Base-by-base conservation (phyloP, 2,797 vertebrate genomes). In the Rhinophrynus dorsalis region DNA sequence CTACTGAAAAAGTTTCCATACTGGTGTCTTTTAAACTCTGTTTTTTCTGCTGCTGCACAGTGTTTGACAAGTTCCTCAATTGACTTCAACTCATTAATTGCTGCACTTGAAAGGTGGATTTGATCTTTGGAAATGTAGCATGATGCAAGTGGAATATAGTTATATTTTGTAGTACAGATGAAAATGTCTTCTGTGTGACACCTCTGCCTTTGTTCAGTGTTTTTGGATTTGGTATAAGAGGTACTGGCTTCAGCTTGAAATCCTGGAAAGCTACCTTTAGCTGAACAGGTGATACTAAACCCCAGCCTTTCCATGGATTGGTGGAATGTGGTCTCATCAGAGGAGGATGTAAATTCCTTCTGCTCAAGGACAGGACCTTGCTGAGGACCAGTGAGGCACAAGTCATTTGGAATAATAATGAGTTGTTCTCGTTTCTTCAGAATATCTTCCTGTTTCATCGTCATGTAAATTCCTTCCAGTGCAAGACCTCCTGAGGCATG, bases 401-500 rank as follows among this genome's bases (percentile, higher is more conserved):
- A 81, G 0, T 69, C 26, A 0, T 71, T 17, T 0, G 86, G 84
- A 35, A 86, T 1, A 12, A 29, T 18, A 26, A 88, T 62, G 13
- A 89, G 60, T 63, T 86, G 71, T 0, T 87, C 79, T 56, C 73
- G 72, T 18, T 35, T 86, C 3, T 65, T 50, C 54, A 85, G 56
- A 29, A 77, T 6, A 8, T 62, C 65, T 0, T 0, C 29, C 2
- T 54, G 6, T 5, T 77, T 21, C 1, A 56, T 70, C 13, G 61
- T 82, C 66, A 68, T 77, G 44, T 81, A 88, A 68, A 88, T 77
- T 58, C 86, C 88, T 32, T 80, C 73, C 18, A 88, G 74, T 26
- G 83, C 83, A 30, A 88, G 45, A 0, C 82, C 84, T 52, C 84
- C 84, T 0, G 84, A 87, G 0, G 80, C 79, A 50, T 29, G 1